Conservation (phyloP, 2,797 vertebrate genomes). For the Tinamus major region DNA sequence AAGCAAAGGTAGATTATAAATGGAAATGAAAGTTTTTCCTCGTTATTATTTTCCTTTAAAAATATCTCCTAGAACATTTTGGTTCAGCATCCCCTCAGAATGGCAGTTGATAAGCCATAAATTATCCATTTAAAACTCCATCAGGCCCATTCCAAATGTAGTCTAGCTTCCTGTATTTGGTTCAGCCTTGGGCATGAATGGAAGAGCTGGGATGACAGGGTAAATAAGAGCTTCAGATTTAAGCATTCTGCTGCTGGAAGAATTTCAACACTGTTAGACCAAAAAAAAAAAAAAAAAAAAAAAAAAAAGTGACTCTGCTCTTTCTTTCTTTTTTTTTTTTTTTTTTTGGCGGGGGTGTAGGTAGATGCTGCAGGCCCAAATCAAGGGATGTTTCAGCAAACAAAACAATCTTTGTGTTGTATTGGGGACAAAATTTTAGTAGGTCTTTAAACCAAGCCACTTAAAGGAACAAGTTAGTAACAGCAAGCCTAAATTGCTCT, state of each 20-base stretch:
- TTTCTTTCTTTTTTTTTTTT: neutral
- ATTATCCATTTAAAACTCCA: conserved; percentile 31
- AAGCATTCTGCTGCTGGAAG: neutral
- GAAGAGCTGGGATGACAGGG: neutral
- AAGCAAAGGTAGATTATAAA: conserved; percentile 62
- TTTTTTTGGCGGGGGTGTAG: neutral
- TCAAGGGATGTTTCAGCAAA: neutral
- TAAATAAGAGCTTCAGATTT: neutral
- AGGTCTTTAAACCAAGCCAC: neutral
- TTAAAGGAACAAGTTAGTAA: neutral
- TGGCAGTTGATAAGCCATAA: conserved; percentile 27
- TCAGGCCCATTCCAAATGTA: conserved; percentile 29
- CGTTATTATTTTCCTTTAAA: conserved; percentile 59
- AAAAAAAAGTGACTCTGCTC: neutral
- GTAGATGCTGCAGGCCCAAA: neutral
- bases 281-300: neutral
- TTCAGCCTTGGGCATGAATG: neutral
- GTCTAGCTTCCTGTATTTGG: conserved; percentile 29
- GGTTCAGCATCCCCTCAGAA: neutral
- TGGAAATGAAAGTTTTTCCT: conserved; percentile 50
- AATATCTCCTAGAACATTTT: conserved; percentile 18
- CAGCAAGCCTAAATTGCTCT: neutral
- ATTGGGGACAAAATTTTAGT: neutral
- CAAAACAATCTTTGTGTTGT: neutral
- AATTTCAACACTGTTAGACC: neutral